Evolutionary conservation across 2,888 invertebrate genomes (phyloP).

Genomic region (Sarcophaga rosellei): DNA sequence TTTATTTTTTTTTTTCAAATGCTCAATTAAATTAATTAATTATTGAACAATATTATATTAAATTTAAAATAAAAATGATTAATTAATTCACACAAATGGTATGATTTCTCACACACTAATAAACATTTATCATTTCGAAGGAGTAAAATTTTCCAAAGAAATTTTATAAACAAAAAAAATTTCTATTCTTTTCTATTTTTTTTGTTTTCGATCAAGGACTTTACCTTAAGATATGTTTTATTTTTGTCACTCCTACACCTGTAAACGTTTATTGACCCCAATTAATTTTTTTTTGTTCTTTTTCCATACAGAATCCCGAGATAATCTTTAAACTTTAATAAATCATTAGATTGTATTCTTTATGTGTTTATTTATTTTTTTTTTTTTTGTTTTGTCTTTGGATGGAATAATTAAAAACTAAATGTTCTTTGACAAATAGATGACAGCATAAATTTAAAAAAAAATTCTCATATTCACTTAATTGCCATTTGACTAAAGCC

Average conservation of each 20-base stretch:
- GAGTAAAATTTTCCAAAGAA: no score
- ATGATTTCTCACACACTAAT: no score
- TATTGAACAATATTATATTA: no score
- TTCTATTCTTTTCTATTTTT: background rate
- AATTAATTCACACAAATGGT: no score
- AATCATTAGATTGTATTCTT: constrained; percentile 28
- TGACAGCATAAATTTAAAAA: background rate
- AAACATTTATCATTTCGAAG: no score
- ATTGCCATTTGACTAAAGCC: no score
- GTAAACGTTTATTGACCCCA: constrained; percentile 11
- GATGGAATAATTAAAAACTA: background rate
- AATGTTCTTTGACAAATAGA: constrained; percentile 18
- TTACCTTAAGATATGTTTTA: background rate
- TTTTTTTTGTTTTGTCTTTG: background rate
- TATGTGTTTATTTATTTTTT: background rate
- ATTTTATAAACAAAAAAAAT: background rate
- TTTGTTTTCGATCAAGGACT: background rate
- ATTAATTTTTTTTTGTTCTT: background rate
- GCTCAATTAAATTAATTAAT: background rate
- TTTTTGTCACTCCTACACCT: constrained; percentile 23
- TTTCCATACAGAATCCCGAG: background rate
- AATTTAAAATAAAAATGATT: no score
- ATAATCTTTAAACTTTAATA: constrained; percentile 16
- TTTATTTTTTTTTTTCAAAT: background rate
- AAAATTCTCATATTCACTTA: background rate